Base-by-base conservation (phyloP, 2,888 invertebrate species). In the Dynastes maya region DNA sequence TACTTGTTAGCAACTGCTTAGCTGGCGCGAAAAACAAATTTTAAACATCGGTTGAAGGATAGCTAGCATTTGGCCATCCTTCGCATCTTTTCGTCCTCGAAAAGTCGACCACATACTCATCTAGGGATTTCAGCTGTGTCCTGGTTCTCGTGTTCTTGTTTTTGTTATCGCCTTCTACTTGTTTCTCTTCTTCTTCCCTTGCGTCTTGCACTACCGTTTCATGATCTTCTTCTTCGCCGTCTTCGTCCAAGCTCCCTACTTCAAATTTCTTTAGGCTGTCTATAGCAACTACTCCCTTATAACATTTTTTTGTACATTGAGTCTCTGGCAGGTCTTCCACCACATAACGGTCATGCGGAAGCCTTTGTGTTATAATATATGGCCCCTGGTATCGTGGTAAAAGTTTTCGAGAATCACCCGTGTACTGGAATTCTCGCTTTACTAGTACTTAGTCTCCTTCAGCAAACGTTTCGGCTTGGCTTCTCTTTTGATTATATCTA, bases 251-350 rank as follows among this genome's bases (percentile, higher is more conserved):
- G 61, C 9, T 61, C 9, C 61, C 16, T 22, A 27, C 9, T 61
- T 61, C 9, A 16, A 61, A 61, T 61, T 16, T 22, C 61, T 61
- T 61, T 27, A 61, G 16, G 32, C 2, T 5, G 32, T 37, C 2
- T 37, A 37, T 37, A 37, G 5, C 32, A 37, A 37, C 2, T 37
- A 37, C 32, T 5, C 1, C 32, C 32, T 37, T 37, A 5, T 37
- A 37, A 37, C 4, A 37, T 5, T 32, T 58, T 16, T 61, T 16
- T 6, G 61, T 27, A 9, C 61, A 16, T 61, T 61, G 27, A 61
- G 61, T 16, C 16, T 16, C 27, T 61, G 61, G 61, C 61, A 61
- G 9, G 61, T 61, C 61, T 61, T 61, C 61, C 61, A 61, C 61
- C 5, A 61, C 16, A 16, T 27, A 61, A 16, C 27, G n/a, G 61